Conservation (phyloP, 1,140 invertebrate genomes). For the Plutomurus gul region DNA sequence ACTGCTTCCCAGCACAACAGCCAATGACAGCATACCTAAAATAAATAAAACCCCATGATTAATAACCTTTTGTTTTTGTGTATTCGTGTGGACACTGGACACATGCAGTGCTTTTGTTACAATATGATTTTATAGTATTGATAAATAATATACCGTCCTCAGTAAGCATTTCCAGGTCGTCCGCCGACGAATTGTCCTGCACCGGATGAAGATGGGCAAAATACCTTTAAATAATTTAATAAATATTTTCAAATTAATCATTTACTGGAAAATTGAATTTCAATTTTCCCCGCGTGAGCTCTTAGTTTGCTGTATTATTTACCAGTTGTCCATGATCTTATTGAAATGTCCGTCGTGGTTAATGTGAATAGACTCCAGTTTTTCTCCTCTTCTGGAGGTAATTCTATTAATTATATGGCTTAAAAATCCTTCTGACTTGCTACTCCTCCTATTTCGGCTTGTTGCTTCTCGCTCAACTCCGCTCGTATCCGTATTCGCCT, state of each 20-base stretch:
- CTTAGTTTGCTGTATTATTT: no score
- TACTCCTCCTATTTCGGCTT: neutral
- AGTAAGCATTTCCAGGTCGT: slow-evolving; percentile 55
- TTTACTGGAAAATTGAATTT: no score
- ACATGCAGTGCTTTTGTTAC: no score
- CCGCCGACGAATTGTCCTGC: slow-evolving; percentile 31
- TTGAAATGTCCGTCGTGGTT: slow-evolving; percentile 9
- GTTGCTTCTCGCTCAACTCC: neutral
- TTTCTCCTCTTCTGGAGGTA: neutral
- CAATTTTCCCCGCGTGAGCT: no score
- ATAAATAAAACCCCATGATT: neutral
- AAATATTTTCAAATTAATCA: no score
- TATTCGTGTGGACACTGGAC: no score
- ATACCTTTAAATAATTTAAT: no score
- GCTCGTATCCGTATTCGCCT: neutral
- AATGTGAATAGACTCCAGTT: neutral
- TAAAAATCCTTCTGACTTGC: neutral
- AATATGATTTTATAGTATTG: no score
- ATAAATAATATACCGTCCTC: no score
- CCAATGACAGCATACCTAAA: slow-evolving; percentile 62
- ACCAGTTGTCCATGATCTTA: slow-evolving; percentile 50
- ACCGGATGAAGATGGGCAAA: slow-evolving; percentile 43
- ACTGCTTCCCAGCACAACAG: slow-evolving; percentile 69
- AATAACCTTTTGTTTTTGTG: neutral
- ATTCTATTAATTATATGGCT: neutral